Base-by-base conservation (phyloP, 2,888 invertebrate genomes). In the Diadromus collaris region DNA sequence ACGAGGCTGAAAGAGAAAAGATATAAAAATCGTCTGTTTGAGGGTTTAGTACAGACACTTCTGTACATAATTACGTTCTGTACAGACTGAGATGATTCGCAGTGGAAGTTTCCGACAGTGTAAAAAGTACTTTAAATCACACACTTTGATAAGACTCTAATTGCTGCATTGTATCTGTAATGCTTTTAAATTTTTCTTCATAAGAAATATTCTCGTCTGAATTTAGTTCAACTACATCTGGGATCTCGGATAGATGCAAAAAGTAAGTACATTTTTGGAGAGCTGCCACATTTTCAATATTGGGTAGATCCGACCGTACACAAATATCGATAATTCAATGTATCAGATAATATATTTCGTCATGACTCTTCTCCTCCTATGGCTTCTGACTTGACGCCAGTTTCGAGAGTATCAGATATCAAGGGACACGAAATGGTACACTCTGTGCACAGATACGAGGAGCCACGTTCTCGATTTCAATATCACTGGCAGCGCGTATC, bases 381-480 rank as follows among this genome's bases (percentile, higher is more conserved):
- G 24, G 27, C 32, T 24, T 54, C 16, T 38, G 24, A 38, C 21
- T 6, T 38, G 7, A 6, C 27, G 29, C 9, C 34, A 24, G 10
- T 24, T 21, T 44, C 29, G 32, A 27, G 13, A 46, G n/a, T 58
- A 32, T 65, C 34, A 24, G 65, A 73, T 65, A 16, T 46, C 64
- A 24, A 34, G 58, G 32, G 46, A 48, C 48, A 48, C 65, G 48
- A 64, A 9, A 46, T 60, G 58, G 24, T 27, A 29, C 19, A 74
- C 74, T 41, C 67, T 38, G 48, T 67, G 34, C 16, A 48, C 16
- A 13, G 27, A 38, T 51, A 32, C 29, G 29, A 74, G 32, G 6
- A 34, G 58, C 16, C 74, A 34, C 67, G 67, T 74, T 74, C 74
- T 51, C 34, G 51, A 60, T 74, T 67, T 67, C 56, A 67, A 74